These are phyloP conservation scores for Drosophila ironensis DNA, from an alignment of 1,140 invertebrate genomes.

Conservation along the genomic window DNA sequence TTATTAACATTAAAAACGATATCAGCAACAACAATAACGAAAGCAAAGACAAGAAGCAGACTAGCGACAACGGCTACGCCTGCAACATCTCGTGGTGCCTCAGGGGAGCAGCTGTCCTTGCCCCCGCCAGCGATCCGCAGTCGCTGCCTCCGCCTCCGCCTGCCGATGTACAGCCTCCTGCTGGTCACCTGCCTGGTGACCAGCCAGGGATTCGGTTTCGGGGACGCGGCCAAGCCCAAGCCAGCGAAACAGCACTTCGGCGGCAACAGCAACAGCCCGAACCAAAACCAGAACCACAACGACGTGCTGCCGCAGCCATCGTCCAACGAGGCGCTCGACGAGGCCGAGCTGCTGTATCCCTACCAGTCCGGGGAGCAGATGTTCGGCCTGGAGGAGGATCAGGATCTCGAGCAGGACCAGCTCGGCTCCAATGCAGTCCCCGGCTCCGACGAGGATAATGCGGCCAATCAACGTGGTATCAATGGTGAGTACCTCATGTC, in stretches of 20 bases:
- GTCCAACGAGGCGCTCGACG: slow-evolving; percentile 61
- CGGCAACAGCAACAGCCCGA: slow-evolving; percentile 29
- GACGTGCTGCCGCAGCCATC: slow-evolving; percentile 67
- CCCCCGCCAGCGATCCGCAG: slow-evolving; percentile 34
- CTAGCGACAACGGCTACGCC: slow-evolving; percentile 13
- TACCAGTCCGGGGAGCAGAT: slow-evolving; percentile 69
- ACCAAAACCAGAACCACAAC: slow-evolving; percentile 57
- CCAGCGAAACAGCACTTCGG: slow-evolving; percentile 65
- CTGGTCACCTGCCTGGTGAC: slow-evolving; percentile 58
- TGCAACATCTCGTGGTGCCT: slow-evolving; percentile 13
- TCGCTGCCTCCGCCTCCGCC: slow-evolving; percentile 42
- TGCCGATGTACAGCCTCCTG: slow-evolving; percentile 43
- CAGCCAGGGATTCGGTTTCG: slow-evolving; percentile 47
- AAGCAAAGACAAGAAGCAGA: slow-evolving; percentile 43
- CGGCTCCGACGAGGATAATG: slow-evolving; percentile 63
- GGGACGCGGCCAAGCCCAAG: slow-evolving; percentile 68
- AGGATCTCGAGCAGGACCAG: slow-evolving; percentile 45
- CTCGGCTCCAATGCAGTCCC: slow-evolving; percentile 39
- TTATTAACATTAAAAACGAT: slow-evolving; percentile 72
- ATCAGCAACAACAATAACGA: slow-evolving; percentile 50
- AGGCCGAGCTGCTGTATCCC: slow-evolving; percentile 67
- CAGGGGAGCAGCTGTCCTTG: slow-evolving; percentile 25
- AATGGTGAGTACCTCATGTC: slow-evolving; percentile 64
- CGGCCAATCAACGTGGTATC: slow-evolving; percentile 62
- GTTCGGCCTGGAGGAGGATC: slow-evolving; percentile 63